Base-by-base conservation (phyloP, 2,888 invertebrate species). In the Phania funesta region DNA sequence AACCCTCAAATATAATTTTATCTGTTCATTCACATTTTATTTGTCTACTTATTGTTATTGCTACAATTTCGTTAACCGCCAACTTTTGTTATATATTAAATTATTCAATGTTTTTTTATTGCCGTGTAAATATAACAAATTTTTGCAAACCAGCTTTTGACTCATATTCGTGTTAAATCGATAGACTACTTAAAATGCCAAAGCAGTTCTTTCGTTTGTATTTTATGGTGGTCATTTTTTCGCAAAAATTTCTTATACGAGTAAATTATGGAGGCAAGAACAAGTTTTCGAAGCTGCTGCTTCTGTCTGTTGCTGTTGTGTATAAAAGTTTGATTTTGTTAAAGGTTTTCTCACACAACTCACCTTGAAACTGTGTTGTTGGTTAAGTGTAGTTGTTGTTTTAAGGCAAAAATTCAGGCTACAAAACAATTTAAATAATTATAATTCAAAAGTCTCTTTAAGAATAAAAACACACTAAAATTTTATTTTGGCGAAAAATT, bases 201-300 rank as follows among this genome's bases (percentile, higher is more conserved):
- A 24, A 46, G 64, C 54, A 74, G 16, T 35, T 50, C 44, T 22
- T 32, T 71, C 32, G 35, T n/a, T 65, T n/a, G n/a, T n/a, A n/a
- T n/a, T n/a, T n/a, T 32, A 24, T 65, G 48, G 32, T 50, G 35
- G n/a, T 18, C 48, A 35, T 46, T 62, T 38, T 44, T 22, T 24
- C 18, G 1, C 6, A 46, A 35, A 50, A 50, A 75, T 80, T 76
- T 80, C 32, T 65, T 71, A 60, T 18, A n/a, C n/a, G 6, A 52
- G 41, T 7, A 52, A 60, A 60, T 60, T 58, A 54, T 80, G 41
- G 52, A 9, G 54, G 26, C 50, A 81, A 74, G 78, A 78, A 82
- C 82, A 65, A 78, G 82, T 75, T 82, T 80, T 65, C 65, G 52
- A 70, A 78, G 74, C 65, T 78, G 35, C 56, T 73, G 50, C 11